Evolutionary conservation across 37 sponge, comb jelly and placozoan species (phyloP).

Genomic region (Haliclona indistincta): DNA sequence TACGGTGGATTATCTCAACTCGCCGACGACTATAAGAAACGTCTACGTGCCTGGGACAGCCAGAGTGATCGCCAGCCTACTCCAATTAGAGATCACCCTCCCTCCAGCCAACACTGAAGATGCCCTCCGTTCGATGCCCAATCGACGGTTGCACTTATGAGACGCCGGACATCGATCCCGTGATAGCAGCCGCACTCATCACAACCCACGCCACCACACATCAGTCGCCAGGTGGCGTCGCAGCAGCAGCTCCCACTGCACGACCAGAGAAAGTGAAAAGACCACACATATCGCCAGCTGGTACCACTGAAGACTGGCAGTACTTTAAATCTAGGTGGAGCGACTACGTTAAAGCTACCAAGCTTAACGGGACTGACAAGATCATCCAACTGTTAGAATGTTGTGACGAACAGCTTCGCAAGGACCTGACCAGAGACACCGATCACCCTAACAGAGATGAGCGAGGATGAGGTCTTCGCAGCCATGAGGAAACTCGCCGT

Average conservation of each 20-base stretch:
- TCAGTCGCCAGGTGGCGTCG: neutral
- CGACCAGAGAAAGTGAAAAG: slow-evolving; percentile 26
- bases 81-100: no score
- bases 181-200: no score
- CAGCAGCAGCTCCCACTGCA: neutral
- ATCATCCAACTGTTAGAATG: no score
- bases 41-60: no score
- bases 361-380: slow-evolving; percentile 31
- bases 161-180: no score
- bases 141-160: no score
- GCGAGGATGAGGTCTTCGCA: slow-evolving; percentile 19
- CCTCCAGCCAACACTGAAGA: no score
- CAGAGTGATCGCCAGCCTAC: no score
- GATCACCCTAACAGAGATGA: slow-evolving; percentile 35
- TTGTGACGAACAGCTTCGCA: slow-evolving; percentile 23
- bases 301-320: slow-evolving; percentile 45
- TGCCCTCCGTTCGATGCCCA: no score
- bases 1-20: no score
- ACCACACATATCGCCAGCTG: slow-evolving; percentile 37
- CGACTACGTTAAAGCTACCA: slow-evolving; percentile 30
- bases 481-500: slow-evolving; percentile 33
- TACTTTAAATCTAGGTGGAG: no score
- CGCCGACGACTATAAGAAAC: no score
- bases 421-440: slow-evolving; percentile 47
- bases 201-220: slow-evolving; percentile 22